Conservation (phyloP, 2,797 vertebrate genomes). For the Fistularia tabacaria region DNA sequence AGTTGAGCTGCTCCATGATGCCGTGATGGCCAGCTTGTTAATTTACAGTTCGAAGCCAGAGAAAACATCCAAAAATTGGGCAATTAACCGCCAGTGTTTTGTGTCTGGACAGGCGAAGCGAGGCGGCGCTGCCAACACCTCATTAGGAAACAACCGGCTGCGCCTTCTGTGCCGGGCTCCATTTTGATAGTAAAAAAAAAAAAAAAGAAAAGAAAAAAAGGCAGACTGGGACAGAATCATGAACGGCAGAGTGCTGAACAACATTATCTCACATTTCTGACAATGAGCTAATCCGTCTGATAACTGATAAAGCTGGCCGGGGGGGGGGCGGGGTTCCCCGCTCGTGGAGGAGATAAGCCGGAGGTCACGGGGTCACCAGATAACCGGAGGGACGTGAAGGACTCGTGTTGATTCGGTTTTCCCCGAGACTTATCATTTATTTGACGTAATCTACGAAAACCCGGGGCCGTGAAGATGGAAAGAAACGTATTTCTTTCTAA, state of each 20-base stretch:
- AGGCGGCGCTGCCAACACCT: slow-evolving; percentile 33
- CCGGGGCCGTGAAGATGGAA: no score
- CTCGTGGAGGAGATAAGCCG: background rate
- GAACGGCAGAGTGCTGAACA: slow-evolving; percentile 1
- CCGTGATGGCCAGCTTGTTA: slow-evolving; percentile 52
- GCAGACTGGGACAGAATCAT: slow-evolving; percentile 1
- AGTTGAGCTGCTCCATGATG: slow-evolving; percentile 22
- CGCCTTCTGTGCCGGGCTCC: slow-evolving; percentile 32
- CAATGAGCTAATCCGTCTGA: slow-evolving; percentile 2
- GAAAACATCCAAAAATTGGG: slow-evolving; percentile 53
- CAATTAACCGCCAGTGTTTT: slow-evolving; percentile 55
- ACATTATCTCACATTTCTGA: slow-evolving; percentile 10
- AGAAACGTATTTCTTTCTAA: no score
- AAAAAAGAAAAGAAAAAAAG: slow-evolving; percentile 11
- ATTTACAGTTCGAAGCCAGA: slow-evolving; percentile 41
- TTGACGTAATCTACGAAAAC: no score
- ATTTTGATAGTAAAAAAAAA: background rate
- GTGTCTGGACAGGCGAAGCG: slow-evolving; percentile 35
- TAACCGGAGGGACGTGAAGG: background rate
- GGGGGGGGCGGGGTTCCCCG: background rate
- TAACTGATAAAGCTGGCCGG: no score
- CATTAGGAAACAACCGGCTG: slow-evolving; percentile 47
- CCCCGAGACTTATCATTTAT: no score
- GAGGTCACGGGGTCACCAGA: background rate
- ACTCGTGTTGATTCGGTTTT: no score